phyloP scores from a whole-genome alignment of 2,888 invertebrate genomes.

The Perizoma flavofasciatum region DNA sequence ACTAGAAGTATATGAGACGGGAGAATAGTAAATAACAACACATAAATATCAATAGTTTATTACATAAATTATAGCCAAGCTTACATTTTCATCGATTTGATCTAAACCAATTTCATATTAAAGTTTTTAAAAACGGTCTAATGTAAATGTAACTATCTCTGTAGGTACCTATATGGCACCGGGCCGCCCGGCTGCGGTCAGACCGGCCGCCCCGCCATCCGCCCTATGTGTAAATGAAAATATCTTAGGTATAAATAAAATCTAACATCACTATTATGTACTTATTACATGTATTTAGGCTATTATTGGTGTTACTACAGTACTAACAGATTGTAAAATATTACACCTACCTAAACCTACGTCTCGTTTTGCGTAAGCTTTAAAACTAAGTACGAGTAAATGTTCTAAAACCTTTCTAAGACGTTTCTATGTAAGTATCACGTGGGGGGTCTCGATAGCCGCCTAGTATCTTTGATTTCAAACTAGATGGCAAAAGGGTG shows the following conservation, averaged over 20 bases:
- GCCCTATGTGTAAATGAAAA: constrained; percentile 65
- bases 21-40: constrained; percentile 46
- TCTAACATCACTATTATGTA: constrained; percentile 77
- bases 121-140: constrained; percentile 74
- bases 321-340: constrained; percentile 59
- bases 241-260: constrained; percentile 70
- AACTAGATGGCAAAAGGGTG: no score
- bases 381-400: constrained; percentile 48
- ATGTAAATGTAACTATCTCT: constrained; percentile 52
- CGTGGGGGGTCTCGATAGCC: background rate
- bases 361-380: constrained; percentile 61
- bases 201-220: constrained; percentile 33
- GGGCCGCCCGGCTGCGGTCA: constrained; percentile 16
- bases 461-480: no score
- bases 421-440: no score
- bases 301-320: constrained; percentile 80
- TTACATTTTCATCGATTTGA: constrained; percentile 76
- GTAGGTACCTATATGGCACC: constrained; percentile 52
- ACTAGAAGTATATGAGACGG: background rate
- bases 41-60: constrained; percentile 81
- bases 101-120: constrained; percentile 70
- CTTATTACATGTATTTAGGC: constrained; percentile 72
- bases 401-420: constrained; percentile 11
- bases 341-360: constrained; percentile 49
- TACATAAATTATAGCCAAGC: constrained; percentile 84